A percentile compares a stretch with the other conserved stretches of the same genome.
Conservation (phyloP, 30 jellyfish, hydroid and myxozoan genomes). For the Aurelia aurita complex sp. Pacific region DNA sequence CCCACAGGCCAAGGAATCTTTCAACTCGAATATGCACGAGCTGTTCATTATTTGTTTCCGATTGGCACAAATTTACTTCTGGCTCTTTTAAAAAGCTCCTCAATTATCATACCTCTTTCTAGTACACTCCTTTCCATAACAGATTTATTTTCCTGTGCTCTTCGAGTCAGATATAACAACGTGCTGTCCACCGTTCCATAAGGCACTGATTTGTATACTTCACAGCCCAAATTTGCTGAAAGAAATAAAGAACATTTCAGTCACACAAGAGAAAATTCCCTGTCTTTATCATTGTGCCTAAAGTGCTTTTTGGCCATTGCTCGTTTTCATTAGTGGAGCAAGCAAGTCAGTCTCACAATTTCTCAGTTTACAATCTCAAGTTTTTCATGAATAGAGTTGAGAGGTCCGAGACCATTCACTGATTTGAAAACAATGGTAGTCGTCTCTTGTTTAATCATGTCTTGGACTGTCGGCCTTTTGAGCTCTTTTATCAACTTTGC, state of each 20-base stretch:
- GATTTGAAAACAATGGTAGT: too few relatives aligned
- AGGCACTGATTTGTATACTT: slow-evolving; percentile 92
- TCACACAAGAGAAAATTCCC: too few relatives aligned
- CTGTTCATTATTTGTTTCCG: neutral
- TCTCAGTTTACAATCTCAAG: too few relatives aligned
- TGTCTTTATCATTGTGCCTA: too few relatives aligned
- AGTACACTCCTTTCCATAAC: slow-evolving; percentile 64
- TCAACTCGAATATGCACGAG: neutral
- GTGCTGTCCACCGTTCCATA: slow-evolving; percentile 91
- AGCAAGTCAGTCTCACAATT: too few relatives aligned
- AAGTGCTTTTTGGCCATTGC: too few relatives aligned
- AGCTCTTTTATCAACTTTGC: too few relatives aligned
- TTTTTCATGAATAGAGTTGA: too few relatives aligned
- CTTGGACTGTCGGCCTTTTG: too few relatives aligned
- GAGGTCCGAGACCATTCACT: too few relatives aligned
- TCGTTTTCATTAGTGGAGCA: too few relatives aligned
- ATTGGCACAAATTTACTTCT: neutral
- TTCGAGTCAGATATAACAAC: slow-evolving; percentile 81
- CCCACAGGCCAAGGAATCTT: neutral
- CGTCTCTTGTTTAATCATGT: too few relatives aligned
- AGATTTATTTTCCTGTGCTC: slow-evolving; percentile 95
- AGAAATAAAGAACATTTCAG: neutral
- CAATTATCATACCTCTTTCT: slow-evolving; percentile 58
- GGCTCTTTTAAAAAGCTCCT: slow-evolving; percentile 57
- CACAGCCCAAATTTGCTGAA: slow-evolving; percentile 67